Conservation (phyloP, 2,888 invertebrate genomes). For the Drosophila koepferae region DNA sequence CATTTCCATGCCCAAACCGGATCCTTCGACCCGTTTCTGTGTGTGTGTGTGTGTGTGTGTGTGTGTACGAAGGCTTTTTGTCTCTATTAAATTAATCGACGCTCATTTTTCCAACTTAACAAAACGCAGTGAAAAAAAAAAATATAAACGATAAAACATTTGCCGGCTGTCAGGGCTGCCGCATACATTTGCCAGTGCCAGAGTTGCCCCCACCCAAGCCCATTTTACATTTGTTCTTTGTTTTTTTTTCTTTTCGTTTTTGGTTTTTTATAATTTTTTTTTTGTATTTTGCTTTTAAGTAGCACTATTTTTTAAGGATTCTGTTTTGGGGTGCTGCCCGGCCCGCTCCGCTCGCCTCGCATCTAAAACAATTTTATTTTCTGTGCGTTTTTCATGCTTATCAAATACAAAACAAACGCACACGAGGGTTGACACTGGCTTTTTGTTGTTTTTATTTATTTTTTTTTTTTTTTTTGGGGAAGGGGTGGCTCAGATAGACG, state of each 20-base stretch:
- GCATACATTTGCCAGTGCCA: conserved; percentile 37
- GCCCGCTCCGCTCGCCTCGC: conserved; percentile 19
- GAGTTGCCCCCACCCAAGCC: conserved; percentile 37
- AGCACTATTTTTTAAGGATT: conserved; percentile 81
- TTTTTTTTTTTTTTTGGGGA: not conserved
- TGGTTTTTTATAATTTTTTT: conserved; percentile 23
- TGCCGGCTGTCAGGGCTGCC: conserved; percentile 58
- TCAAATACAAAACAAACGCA: conserved; percentile 82
- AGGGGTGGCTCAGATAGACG: not conserved
- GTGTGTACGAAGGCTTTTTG: conserved; percentile 77
- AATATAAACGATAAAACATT: conserved; percentile 79
- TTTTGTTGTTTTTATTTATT: not conserved
- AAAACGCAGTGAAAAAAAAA: conserved; percentile 60
- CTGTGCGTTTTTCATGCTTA: conserved; percentile 79
- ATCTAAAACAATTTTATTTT: conserved; percentile 66
- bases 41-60: conserved; percentile 31
- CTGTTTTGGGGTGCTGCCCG: conserved; percentile 61
- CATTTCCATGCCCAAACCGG: conserved; percentile 40
- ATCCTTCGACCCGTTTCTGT: conserved; percentile 28
- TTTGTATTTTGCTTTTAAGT: conserved; percentile 65
- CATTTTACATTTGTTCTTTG: conserved; percentile 64
- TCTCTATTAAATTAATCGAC: conserved; percentile 84
- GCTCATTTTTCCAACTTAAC: conserved; percentile 84
- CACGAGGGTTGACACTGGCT: conserved; percentile 62
- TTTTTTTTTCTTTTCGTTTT: conserved; percentile 28